Base-by-base conservation (phyloP, 2,113 vertebrate genomes). In the Leucosticte australis region DNA sequence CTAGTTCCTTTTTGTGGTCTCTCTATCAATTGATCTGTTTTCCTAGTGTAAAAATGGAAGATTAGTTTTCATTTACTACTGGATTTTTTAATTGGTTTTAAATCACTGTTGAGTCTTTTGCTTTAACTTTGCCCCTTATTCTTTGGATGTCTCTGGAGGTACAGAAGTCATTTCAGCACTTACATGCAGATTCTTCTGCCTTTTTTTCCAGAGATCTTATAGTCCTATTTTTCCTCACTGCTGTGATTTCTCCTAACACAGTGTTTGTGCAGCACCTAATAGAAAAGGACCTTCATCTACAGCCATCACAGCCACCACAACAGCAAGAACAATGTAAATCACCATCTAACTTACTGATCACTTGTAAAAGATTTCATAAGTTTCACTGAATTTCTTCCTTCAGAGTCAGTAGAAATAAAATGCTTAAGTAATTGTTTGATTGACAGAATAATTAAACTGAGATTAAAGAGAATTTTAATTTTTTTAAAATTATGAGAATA, bases 371-470 rank as follows among this genome's bases (percentile, higher is more conserved):
- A 75, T 42, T 9, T 84, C 18, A 5, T 59, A 18, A 56, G 68
- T 97, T 83, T 91, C 65, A 83, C 35, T 42, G 19, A 70, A 92
- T 97, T 95, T 95, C 39, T 70, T 92, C 94, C 60, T 95, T 96
- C 89, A 75, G 39, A 74, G 85, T 91, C 74, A 91, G 90, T 35
- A 87, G 60, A 53, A 94, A 95, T 22, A 95, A 87, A 92, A 35
- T 81, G 65, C 46, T 95, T 85, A 87, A 44, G 13, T 39, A 83
- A 81, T 77, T 31, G 41, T 94, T 92, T 96, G 70, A 94, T 70
- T 96, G 93, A 79, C 80, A 90, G 68, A 74, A 91, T 96, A 95
- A 96, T 93, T 94, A 95, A 55, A 81, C 67, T 83, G 64, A 97
- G 47, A 94, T 91, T 95, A 97, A 97, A 96, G 16, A 68, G 41